Evolutionary conservation across 2,797 vertebrate genomes (phyloP).

Genomic region (Fundulus diaphanus): DNA sequence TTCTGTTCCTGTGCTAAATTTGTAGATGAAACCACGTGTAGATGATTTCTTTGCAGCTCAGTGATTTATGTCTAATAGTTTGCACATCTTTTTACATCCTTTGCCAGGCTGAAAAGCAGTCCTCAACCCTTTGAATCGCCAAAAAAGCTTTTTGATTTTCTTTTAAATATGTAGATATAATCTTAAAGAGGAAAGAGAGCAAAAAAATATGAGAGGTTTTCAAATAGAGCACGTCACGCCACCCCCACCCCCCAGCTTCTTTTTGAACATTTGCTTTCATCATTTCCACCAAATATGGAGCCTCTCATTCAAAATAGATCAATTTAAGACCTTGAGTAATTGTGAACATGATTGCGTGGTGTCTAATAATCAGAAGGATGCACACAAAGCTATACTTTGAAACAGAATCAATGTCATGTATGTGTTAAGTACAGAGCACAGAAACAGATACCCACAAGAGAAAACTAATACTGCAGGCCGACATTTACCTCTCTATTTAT

Average conservation of each 20-base stretch:
- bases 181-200: background rate
- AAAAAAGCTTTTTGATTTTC: background rate
- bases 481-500: background rate
- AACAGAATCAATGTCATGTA: constrained; percentile 12
- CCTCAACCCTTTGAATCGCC: background rate
- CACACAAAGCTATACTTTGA: background rate
- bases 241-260: too few relatives aligned
- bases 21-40: background rate
- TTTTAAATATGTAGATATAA: background rate
- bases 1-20: background rate
- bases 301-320: background rate
- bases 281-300: background rate
- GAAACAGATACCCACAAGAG: background rate
- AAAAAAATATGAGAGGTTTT: background rate
- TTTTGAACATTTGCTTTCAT: background rate
- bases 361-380: background rate
- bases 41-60: background rate
- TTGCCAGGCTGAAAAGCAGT: background rate
- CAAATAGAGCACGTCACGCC: background rate
- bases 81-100: background rate
- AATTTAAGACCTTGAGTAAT: background rate
- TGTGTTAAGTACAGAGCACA: constrained; percentile 4
- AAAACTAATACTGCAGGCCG: background rate
- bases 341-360: too few relatives aligned
- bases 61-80: background rate